Evolutionary conservation across 2,888 invertebrate species (phyloP).

Genomic region (Ophraella communa): DNA sequence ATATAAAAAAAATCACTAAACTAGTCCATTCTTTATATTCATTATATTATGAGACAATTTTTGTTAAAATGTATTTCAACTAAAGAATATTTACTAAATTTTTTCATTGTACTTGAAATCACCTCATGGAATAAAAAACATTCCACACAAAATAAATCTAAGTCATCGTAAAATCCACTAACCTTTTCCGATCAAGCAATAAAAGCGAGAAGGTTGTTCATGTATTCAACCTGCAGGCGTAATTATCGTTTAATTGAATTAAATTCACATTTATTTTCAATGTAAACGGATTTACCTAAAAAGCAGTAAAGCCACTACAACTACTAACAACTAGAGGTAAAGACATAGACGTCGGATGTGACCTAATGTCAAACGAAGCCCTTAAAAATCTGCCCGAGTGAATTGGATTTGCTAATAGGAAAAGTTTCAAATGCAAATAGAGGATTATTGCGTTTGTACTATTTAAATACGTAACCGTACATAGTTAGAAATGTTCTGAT

Average conservation of each 20-base stretch:
- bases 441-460: slow-evolving; percentile 28
- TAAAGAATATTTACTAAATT: too few relatives aligned
- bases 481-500: slow-evolving; percentile 9
- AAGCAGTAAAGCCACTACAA: slow-evolving; percentile 28
- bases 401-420: slow-evolving; percentile 42
- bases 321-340: slow-evolving; percentile 8
- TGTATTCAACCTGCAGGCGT: neutral
- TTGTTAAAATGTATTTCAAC: too few relatives aligned
- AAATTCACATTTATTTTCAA: slow-evolving; percentile 32
- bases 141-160: too few relatives aligned
- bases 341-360: slow-evolving; percentile 35
- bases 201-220: neutral
- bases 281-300: slow-evolving; percentile 43
- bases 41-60: too few relatives aligned
- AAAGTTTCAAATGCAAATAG: slow-evolving; percentile 29
- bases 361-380: slow-evolving; percentile 49
- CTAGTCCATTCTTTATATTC: too few relatives aligned
- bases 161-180: too few relatives aligned
- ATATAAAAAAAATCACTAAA: too few relatives aligned
- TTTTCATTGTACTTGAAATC: too few relatives aligned
- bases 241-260: slow-evolving; percentile 31
- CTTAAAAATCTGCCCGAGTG: slow-evolving; percentile 30
- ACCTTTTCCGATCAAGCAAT: neutral
- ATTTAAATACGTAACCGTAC: slow-evolving; percentile 14
- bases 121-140: too few relatives aligned